Base-by-base conservation (phyloP, 2,113 vertebrate genomes). In the Pollimyrus isidori region DNA sequence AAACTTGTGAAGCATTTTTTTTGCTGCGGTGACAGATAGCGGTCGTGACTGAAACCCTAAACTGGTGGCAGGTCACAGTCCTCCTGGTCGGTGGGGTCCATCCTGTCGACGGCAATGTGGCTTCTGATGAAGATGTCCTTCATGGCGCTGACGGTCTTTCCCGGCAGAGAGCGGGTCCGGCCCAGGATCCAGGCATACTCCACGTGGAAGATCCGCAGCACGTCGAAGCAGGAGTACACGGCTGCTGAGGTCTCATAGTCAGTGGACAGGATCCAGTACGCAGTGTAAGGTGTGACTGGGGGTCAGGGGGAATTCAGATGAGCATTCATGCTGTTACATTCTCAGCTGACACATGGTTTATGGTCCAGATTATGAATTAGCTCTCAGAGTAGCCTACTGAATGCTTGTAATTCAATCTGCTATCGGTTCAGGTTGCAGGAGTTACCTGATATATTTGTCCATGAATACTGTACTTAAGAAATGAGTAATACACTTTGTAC, bases 141-240 rank as follows among this genome's bases (percentile, higher is more conserved):
- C 83, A 97, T 95, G 0, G 94, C 91, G 6, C 58, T 93, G 90
- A 98, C 90, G 0, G 94, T 95, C 88, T 96, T 94, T 0, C 88
- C 87, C 35, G 96, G 94, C 89, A 97, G 93, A 19, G 95, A 94
- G 0, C 95, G 97, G 0, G 95, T 90, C 89, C 98, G 96, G 85
- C 96, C 94, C 17, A 97, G 88, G 92, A 99, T 97, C 97, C 97
- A 99, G 91, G 96, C 95, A 0, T 93, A 95, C 11, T 97, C 97
- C 1, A 97, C 9, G 10, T 97, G 97, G 90, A 98, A 98, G 3
- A 98, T 39, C 92, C 95, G 93, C 49, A 98, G 85, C 88, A 98
- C 88, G 56, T 95, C 95, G 0, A 95, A 96, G 92, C 98, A 99
- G 88, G 97, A 98, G 93, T 98, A 99, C 11, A 98, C 96, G 0